Conservation (phyloP, 2,113 vertebrate genomes). For the Columbina picui region DNA sequence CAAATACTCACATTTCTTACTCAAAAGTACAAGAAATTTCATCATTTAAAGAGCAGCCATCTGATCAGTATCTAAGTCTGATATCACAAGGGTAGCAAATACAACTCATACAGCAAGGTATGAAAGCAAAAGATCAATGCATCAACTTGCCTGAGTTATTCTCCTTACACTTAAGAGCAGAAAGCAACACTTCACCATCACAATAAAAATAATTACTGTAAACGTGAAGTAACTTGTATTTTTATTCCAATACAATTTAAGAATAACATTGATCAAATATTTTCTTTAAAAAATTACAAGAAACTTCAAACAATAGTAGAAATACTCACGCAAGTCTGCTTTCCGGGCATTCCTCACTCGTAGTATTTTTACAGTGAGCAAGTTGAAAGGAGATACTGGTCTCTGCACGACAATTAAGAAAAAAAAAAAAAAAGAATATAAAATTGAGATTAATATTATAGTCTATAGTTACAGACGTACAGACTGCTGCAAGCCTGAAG, state of each 20-base stretch:
- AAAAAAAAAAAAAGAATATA: rapidly evolving
- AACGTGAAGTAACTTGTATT: background rate
- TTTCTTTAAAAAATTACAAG: background rate
- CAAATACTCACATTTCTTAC: background rate
- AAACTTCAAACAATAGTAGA: background rate
- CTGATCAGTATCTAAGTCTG: background rate
- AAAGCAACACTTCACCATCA: background rate
- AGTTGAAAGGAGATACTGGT: slow-evolving; percentile 65
- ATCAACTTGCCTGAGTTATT: background rate
- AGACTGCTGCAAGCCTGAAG: background rate
- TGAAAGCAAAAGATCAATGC: background rate
- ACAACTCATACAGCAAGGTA: background rate
- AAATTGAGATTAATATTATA: background rate
- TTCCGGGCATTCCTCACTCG: slow-evolving; percentile 63
- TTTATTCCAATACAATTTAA: background rate
- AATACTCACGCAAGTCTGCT: slow-evolving; percentile 67
- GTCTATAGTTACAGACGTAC: background rate
- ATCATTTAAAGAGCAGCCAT: background rate
- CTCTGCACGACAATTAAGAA: background rate
- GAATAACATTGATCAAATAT: background rate
- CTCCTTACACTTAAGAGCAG: background rate
- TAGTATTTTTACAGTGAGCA: slow-evolving; percentile 67
- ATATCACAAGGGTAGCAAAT: background rate
- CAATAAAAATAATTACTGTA: background rate
- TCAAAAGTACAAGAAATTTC: background rate